Evolutionary conservation across 2,113 vertebrate genomes (phyloP), one percentile per base, ranked within the genome.

Genomic region (Natator depressus): DNA sequence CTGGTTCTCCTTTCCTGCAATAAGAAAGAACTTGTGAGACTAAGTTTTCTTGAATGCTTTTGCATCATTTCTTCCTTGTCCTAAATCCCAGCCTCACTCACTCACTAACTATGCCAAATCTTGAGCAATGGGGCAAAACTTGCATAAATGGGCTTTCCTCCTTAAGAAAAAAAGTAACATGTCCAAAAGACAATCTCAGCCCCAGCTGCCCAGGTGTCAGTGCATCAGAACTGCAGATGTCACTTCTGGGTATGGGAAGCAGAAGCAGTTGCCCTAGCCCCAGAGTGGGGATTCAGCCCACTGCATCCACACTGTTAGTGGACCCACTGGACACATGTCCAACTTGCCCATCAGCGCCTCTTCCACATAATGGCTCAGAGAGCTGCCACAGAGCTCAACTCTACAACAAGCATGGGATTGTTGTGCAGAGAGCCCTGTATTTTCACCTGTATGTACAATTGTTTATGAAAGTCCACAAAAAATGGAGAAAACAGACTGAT

Each of bases 211-310:
- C 75, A 62, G n/a, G 7, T 76, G 27, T 10, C 50, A 51, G 17
- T 42, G 38, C 62, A 35, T 19, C 62, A 69, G 62, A n/a, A 69
- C 16, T 35, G 16, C 38, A 42, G 72, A 42, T 42, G 38, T 75
- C 22, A 42, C 47, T 84, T 31, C 82, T 81, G 62, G 54, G 53
- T 46, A 42, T 4, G 25, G 31, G 62, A 91, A 91, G 16, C 14
- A 59, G 72, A 0, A 0, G 24, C 69, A 50, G 8, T n/a, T 81
- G 42, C 57, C 24, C 1, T 6, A 29, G 22, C 20, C 85, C 65
- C 65, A 69, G 42, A 49, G 22, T 42, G 11, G 9, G 22, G 82
- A n/a, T 90, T 62, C 10, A 75, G 72, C 38, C 22, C 20, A 72
- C 29, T 11, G 38, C 46, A 75, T 46, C 10, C 38, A 75, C n/a